Base-by-base conservation (phyloP, 2,888 invertebrate species). In the Oligia fasciuncula region DNA sequence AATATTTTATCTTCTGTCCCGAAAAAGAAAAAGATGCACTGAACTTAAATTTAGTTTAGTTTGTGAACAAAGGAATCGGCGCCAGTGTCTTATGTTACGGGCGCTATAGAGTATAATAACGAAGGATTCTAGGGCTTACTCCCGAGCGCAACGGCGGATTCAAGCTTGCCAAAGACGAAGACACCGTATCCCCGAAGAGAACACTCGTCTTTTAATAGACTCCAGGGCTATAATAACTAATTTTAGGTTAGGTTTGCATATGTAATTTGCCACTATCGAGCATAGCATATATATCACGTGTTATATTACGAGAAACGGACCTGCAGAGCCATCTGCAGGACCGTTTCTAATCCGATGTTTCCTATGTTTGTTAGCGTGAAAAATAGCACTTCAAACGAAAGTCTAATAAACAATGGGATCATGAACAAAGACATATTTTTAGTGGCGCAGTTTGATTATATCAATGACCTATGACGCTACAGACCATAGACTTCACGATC, bases 401-500 rank as follows among this genome's bases (percentile, higher is more conserved):
- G 14, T n/a, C 0, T 6, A 43, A 19, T 43, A 78, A 81, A 66
- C 40, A 67, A 73, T 67, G 23, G 8, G 4, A 70, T 29, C 54
- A 57, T 51, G 17, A 67, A 66, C 60, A 66, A 71, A 68, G 69
- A 67, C 19, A 49, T 69, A 73, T 66, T 13, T 46, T 73, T 65
- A 23, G 13, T 72, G 29, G 54, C 51, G 73, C 68, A 76, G 62
- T 79, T 71, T 57, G 65, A 40, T 81, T 75, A 71, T 71, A 73
- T 66, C 66, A 76, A 81, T 84, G 80, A 86, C 77, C 82, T 88
- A 81, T 81, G 78, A 83, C 66, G 76, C 57, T 72, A 69, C 35
- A 73, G 40, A 73, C 43, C 71, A 76, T 80, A 67, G 62, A 77
- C 54, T 72, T 57, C 70, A 72, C 66, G 66, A 73, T 77, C 76